Conservation (phyloP, 2,797 vertebrate genomes). For the Leptodactylus fallax region DNA sequence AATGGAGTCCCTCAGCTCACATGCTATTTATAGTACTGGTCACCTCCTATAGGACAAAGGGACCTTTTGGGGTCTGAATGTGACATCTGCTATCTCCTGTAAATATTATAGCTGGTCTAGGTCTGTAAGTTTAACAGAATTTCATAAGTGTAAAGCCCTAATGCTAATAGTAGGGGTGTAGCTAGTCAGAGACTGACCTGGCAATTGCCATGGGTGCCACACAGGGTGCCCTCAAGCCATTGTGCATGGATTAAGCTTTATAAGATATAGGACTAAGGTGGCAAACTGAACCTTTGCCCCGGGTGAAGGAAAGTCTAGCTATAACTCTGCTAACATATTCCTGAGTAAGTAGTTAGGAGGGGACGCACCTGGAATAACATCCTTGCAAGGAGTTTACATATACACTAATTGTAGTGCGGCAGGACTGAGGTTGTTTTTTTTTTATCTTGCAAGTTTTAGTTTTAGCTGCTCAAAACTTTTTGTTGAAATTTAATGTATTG, state of each 20-base stretch:
- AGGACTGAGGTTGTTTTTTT: background rate
- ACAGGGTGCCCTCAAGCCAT: background rate
- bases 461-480: background rate
- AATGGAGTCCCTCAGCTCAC: too few relatives aligned
- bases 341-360: background rate
- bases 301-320: background rate
- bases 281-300: background rate
- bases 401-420: background rate
- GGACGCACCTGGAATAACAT: conserved; percentile 19
- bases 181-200: background rate
- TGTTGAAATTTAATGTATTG: background rate
- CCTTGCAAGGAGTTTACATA: background rate
- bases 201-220: background rate
- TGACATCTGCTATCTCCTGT: too few relatives aligned
- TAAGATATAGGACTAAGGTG: background rate
- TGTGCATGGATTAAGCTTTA: background rate
- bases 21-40: too few relatives aligned
- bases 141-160: too few relatives aligned
- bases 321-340: background rate
- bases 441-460: background rate
- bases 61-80: too few relatives aligned
- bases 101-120: too few relatives aligned
- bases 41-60: too few relatives aligned
- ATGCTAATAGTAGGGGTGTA: too few relatives aligned
- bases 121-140: too few relatives aligned